Percentiles rank a stretch among this genome's conserved stretches.
Conservation (phyloP, 53 echinoderm and acorn worm species). For the Paelopatides confundens region DNA sequence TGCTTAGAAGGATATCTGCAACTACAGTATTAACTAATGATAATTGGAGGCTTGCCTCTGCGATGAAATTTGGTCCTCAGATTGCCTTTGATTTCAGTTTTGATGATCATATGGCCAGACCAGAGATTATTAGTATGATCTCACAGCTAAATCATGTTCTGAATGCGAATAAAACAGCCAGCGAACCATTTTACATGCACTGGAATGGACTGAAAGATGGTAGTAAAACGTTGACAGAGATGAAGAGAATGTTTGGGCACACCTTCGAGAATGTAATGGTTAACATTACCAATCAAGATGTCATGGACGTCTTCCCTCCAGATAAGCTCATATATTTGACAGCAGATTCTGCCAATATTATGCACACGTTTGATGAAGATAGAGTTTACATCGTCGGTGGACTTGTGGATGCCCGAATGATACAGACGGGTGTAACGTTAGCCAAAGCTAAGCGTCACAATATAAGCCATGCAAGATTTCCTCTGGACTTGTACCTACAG, state of each 20-base stretch:
- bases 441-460: slow-evolving; percentile 78
- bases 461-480: slow-evolving; percentile 83
- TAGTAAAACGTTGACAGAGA: slow-evolving; percentile 56
- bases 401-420: slow-evolving; percentile 73
- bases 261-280: slow-evolving; percentile 66
- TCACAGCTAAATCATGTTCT: slow-evolving; percentile 67
- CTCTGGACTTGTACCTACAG: slow-evolving; percentile 79
- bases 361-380: slow-evolving; percentile 69
- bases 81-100: slow-evolving; percentile 85
- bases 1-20: neutral
- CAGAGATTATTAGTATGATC: slow-evolving; percentile 72
- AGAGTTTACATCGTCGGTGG: slow-evolving; percentile 89
- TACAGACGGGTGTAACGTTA: slow-evolving; percentile 71
- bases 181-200: slow-evolving; percentile 83
- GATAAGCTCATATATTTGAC: slow-evolving; percentile 85
- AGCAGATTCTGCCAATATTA: slow-evolving; percentile 86
- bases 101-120: slow-evolving; percentile 78
- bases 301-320: slow-evolving; percentile 76
- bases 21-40: slow-evolving; percentile 52
- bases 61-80: slow-evolving; percentile 88
- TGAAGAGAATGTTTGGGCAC: slow-evolving; percentile 57
- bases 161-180: slow-evolving; percentile 70
- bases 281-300: slow-evolving; percentile 63
- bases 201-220: slow-evolving; percentile 65
- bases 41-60: slow-evolving; percentile 77